A percentile compares a stretch with the other conserved stretches of the same genome.
phyloP scores from a whole-genome alignment of 2,113 vertebrate species.

The Grus americana region DNA sequence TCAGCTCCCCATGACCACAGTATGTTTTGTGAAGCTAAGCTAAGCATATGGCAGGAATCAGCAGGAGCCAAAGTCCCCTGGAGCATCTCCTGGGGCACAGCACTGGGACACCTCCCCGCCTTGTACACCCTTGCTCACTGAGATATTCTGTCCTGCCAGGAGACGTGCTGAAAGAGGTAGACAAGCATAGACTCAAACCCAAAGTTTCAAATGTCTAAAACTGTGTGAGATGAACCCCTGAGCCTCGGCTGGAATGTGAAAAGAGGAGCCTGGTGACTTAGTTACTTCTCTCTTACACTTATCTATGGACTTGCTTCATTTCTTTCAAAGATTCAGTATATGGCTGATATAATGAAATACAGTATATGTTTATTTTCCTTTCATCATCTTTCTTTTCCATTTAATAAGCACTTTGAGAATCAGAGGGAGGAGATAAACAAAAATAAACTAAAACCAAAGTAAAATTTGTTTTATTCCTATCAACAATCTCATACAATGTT shows the following conservation, averaged over 20 bases:
- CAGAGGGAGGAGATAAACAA: neutral
- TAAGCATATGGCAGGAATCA: neutral
- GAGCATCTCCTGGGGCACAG: neutral
- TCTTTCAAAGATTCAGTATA: neutral
- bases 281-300: neutral
- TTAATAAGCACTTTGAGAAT: neutral
- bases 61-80: neutral
- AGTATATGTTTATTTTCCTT: neutral
- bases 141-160: neutral
- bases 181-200: neutral
- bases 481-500: neutral
- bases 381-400: neutral
- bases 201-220: neutral
- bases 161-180: neutral
- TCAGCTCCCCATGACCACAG: neutral
- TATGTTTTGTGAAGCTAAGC: neutral
- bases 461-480: neutral
- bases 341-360: neutral
- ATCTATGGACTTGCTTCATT: neutral
- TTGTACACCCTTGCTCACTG: neutral
- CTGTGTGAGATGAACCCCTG: neutral
- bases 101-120: accelerated
- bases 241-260: neutral
- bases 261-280: neutral
- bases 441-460: neutral